Evolutionary conservation across 2,888 invertebrate species (phyloP), one percentile per base, ranked within the genome.

Genomic region (Fragum sueziense): DNA sequence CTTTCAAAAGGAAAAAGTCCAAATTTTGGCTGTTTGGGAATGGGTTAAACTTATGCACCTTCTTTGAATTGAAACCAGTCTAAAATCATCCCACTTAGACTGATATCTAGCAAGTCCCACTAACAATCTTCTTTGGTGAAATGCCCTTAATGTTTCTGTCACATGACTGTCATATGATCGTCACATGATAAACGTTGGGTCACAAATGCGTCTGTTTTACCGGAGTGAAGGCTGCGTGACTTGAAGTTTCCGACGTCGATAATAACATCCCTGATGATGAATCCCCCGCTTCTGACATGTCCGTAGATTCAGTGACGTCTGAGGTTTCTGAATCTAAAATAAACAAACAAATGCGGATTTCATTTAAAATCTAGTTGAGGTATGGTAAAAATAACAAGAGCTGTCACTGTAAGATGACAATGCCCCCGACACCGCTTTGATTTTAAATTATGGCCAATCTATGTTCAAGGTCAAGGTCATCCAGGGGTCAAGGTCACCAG

Each of bases 291-390:
- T 90, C 90, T 2, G 88, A 87, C 77, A 89, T 89, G 76, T 90
- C 90, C 22, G 88, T 82, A 0, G 87, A 86, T 41, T 91, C 90
- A 1, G 86, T 85, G 51, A 89, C 87, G 70, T 91, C 90, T 0
- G 89, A 88, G 14, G 85, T 85, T 68, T 91, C 91, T 11, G 90
- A 91, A 76, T 91, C 91, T 81, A 65, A 14, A 62, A 71, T 17
- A 59, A 37, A 11, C 9, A 9, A n/a, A 22, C 2, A 54, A n/a
- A 33, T 52, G 4, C 11, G 34, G n/a, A 25, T n/a, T n/a, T n/a
- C n/a, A n/a, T n/a, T n/a, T n/a, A n/a, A n/a, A n/a, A n/a, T n/a
- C n/a, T n/a, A n/a, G n/a, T n/a, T n/a, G n/a, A n/a, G n/a, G n/a
- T n/a, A n/a, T n/a, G n/a, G n/a, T n/a, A n/a, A n/a, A n/a, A n/a